Percentiles rank a stretch among this genome's conserved stretches.
phyloP scores from a whole-genome alignment of 1,140 invertebrate species.

The Drosophila takahashii region DNA sequence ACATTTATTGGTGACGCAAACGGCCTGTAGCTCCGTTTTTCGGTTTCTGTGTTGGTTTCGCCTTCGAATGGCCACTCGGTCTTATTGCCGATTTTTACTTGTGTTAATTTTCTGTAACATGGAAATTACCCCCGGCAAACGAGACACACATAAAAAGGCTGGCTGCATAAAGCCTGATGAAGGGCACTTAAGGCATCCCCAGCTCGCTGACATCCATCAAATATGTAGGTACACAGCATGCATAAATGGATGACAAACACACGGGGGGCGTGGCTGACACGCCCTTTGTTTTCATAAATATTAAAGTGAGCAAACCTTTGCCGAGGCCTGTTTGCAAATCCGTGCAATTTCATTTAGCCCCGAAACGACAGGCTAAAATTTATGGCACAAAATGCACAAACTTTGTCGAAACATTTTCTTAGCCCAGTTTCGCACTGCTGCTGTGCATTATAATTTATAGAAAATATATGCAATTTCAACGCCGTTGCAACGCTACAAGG shows the following conservation, averaged over 20 bases:
- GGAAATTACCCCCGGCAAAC: constrained; percentile 35
- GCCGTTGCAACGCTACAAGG: constrained; percentile 30
- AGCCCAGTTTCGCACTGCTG: constrained; percentile 30
- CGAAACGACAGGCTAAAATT: constrained; percentile 26
- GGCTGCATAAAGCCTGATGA: constrained; percentile 78
- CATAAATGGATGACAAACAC: constrained; percentile 71
- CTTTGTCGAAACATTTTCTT: constrained; percentile 63
- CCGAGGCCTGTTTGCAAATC: constrained; percentile 51
- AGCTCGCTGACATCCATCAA: constrained; percentile 73
- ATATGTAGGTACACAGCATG: constrained; percentile 68
- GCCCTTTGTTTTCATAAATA: constrained; percentile 78
- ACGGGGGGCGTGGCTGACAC: constrained; percentile 35
- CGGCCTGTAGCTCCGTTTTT: constrained; percentile 64
- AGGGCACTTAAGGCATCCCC: constrained; percentile 72
- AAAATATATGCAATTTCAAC: constrained; percentile 60
- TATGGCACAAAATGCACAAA: constrained; percentile 46
- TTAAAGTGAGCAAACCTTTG: constrained; percentile 69
- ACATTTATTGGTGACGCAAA: constrained; percentile 83
- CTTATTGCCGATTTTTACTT: constrained; percentile 76
- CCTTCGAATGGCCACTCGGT: constrained; percentile 7
- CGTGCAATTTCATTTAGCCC: constrained; percentile 57
- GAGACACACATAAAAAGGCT: constrained; percentile 52
- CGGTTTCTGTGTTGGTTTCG: neutral
- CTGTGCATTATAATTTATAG: constrained; percentile 56
- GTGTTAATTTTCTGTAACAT: constrained; percentile 75